Conservation (phyloP, 2,113 vertebrate species). For the Chroicocephalus ridibundus region DNA sequence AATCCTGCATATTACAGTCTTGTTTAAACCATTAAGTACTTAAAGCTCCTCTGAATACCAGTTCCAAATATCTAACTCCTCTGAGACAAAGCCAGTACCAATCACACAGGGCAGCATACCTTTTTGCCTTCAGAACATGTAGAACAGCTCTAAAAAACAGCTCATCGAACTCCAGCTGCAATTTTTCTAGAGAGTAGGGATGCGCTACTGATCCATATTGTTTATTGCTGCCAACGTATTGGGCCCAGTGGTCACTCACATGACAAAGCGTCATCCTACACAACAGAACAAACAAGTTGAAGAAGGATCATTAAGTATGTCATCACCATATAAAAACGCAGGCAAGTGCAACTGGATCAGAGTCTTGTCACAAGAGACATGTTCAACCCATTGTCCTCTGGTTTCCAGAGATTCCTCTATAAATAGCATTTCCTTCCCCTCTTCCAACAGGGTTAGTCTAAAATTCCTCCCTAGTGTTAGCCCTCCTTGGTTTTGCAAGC, state of each 20-base stretch:
- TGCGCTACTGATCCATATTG: slow-evolving; percentile 63
- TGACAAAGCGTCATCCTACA: slow-evolving; percentile 91
- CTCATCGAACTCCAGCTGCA: slow-evolving; percentile 94
- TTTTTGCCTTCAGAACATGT: slow-evolving; percentile 94
- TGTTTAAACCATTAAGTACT: neutral
- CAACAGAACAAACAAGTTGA: neutral
- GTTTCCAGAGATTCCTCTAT: neutral
- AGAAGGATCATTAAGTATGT: neutral
- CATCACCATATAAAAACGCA: neutral
- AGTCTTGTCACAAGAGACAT: neutral
- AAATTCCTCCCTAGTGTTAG: neutral
- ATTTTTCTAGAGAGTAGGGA: slow-evolving; percentile 86
- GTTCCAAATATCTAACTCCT: neutral
- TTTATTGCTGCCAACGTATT: slow-evolving; percentile 77
- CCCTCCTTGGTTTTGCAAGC: neutral
- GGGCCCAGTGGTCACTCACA: slow-evolving; percentile 96
- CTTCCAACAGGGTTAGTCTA: neutral
- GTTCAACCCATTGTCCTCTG: neutral
- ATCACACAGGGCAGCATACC: slow-evolving; percentile 63
- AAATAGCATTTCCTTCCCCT: neutral
- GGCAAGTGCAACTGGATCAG: neutral
- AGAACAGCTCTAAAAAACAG: slow-evolving; percentile 92
- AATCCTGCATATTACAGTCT: neutral
- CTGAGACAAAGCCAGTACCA: neutral
- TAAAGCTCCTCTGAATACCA: neutral